Conservation (phyloP, 2,113 vertebrate species). For the Odontophorus gujanensis region DNA sequence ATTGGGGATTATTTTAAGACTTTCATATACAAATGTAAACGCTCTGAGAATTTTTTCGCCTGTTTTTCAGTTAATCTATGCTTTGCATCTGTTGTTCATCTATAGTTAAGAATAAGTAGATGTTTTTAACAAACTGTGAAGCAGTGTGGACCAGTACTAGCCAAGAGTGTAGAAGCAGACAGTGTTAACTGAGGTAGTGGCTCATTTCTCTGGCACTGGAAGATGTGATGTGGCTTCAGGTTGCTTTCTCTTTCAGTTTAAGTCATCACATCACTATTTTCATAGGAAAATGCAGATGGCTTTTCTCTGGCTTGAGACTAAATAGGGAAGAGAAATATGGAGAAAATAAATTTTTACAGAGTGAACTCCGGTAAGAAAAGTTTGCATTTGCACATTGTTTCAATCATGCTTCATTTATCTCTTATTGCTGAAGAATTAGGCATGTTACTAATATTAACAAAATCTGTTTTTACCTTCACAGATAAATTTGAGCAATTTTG, state of each 20-base stretch:
- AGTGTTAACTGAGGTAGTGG: background rate
- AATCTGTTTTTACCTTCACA: conserved; percentile 76
- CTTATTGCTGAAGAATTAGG: background rate
- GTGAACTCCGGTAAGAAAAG: background rate
- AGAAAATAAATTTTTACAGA: background rate
- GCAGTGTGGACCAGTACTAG: background rate
- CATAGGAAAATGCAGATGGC: background rate
- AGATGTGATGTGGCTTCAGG: background rate
- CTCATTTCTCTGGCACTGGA: background rate
- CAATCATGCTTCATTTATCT: background rate
- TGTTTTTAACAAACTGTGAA: background rate
- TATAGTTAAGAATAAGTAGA: background rate
- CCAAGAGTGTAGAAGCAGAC: background rate
- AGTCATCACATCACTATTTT: background rate
- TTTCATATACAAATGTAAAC: background rate
- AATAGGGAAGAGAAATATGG: background rate
- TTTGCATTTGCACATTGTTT: background rate
- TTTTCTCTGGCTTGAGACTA: background rate
- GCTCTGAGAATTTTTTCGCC: background rate
- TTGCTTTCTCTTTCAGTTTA: conserved; percentile 47
- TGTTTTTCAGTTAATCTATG: background rate
- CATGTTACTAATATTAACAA: conserved; percentile 22
- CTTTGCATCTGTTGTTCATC: background rate
- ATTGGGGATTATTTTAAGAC: background rate
- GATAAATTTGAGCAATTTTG: conserved; percentile 99